phyloP scores from a whole-genome alignment of 1,140 invertebrate genomes.

The Drosophila aff. region DNA sequence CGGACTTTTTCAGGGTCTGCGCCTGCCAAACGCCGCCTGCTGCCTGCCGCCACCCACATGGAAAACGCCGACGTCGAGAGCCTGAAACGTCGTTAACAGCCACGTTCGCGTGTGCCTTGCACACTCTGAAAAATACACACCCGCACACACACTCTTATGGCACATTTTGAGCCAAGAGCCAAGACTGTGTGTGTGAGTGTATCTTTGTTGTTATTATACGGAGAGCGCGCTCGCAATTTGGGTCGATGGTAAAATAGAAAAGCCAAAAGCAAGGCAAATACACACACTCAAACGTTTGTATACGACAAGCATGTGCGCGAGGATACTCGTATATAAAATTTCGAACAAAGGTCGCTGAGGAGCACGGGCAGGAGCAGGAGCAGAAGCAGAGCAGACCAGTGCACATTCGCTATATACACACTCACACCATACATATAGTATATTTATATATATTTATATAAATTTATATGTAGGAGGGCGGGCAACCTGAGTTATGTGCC shows the following conservation, averaged over 20 bases:
- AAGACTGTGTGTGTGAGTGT: constrained; percentile 31
- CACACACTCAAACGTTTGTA: constrained; percentile 39
- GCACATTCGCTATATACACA: constrained; percentile 67
- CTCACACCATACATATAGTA: constrained; percentile 5
- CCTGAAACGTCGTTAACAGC: constrained; percentile 77
- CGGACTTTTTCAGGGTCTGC: constrained; percentile 54
- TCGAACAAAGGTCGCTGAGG: constrained; percentile 76
- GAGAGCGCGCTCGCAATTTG: constrained; percentile 74
- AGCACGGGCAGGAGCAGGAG: constrained; percentile 24
- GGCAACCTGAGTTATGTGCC: constrained; percentile 50
- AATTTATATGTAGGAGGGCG: constrained; percentile 16
- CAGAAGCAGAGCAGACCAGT: constrained; percentile 61
- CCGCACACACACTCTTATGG: constrained; percentile 24
- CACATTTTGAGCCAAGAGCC: constrained; percentile 39
- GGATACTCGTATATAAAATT: constrained; percentile 52
- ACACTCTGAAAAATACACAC: constrained; percentile 32
- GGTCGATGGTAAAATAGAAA: constrained; percentile 83
- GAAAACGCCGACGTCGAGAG: constrained; percentile 61
- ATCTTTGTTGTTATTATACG: constrained; percentile 69
- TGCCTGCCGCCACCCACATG: constrained; percentile 33
- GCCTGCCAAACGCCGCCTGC: constrained; percentile 26
- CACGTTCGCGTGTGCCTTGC: constrained; percentile 73
- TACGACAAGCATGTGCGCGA: constrained; percentile 15
- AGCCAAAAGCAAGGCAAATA: constrained; percentile 76
- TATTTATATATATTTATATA: constrained; percentile 16